Evolutionary conservation across 2,797 vertebrate species (phyloP), one percentile per base, ranked within the genome.

Genomic region (Oryzias dopingdopingensis): DNA sequence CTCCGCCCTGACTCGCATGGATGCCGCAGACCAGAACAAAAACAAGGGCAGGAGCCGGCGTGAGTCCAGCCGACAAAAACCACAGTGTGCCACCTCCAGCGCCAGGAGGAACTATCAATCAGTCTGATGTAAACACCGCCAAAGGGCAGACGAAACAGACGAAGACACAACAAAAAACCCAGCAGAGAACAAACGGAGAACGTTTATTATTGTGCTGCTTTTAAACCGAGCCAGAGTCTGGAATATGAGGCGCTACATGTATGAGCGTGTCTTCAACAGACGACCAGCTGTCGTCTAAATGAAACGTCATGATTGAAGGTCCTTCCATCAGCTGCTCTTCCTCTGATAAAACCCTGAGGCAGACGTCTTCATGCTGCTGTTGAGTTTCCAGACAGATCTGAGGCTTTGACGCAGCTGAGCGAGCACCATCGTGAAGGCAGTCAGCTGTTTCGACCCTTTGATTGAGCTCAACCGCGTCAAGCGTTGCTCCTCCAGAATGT

Each of bases 71-170:
- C 61, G 50, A 77, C 65, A 74, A 79, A 72, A 71, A 66, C 74
- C 48, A 60, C 55, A 62, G 76, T 79, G 84, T 59, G 81, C 61
- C 51, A 46, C 57, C 64, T 71, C 47, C 45, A 15, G 13, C 2
- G 45, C 55, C 12, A 6, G 10, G 45, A 52, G 24, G 40, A 54
- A 42, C 62, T 51, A 52, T 80, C 70, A 77, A 78, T 89, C 82
- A 74, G 50, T 26, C 56, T 48, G 48, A 72, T 64, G 56, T 59
- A 75, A 78, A 74, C 80, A 67, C 77, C 51, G 65, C 58, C 52
- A 51, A 64, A 53, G 74, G 66, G 14, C 48, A 59, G 29, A 22
- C 56, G 20, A 22, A 37, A 48, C 0, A 62, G 43, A 47, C 26
- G 1, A 51, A 47, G 52, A 24, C 44, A 50, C 32, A 14, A 46